Conservation (phyloP, 2,113 vertebrate species). For the Thamnophis sirtalis region DNA sequence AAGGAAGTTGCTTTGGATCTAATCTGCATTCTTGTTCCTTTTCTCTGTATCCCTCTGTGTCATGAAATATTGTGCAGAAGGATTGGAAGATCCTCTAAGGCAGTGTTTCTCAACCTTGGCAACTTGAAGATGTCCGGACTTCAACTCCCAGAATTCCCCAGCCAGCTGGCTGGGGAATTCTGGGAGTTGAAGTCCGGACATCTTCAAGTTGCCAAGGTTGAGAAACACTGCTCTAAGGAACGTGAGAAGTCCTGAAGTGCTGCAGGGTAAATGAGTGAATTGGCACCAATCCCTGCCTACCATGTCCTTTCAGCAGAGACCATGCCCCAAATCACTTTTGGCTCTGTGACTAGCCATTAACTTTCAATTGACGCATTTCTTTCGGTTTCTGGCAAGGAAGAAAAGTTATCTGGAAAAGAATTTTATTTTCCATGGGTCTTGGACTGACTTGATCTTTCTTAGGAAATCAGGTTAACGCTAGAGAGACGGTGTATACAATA, state of each 20-base stretch:
- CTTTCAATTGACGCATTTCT: neutral
- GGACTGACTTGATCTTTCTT: neutral
- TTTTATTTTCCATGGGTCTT: neutral
- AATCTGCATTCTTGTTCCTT: neutral
- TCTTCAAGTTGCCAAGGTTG: too few species aligned
- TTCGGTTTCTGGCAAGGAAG: neutral
- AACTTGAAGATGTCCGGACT: too few species aligned
- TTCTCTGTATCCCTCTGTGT: neutral
- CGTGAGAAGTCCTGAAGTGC: neutral
- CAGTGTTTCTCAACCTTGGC: too few species aligned
- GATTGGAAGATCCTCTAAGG: neutral
- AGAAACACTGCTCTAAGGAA: neutral
- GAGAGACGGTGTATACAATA: neutral
- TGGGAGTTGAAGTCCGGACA: too few species aligned
- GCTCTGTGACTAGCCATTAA: neutral
- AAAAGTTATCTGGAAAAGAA: neutral
- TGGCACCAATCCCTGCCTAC: too few species aligned
- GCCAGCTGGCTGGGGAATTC: too few species aligned
- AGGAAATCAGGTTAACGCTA: neutral
- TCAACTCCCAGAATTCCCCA: too few species aligned
- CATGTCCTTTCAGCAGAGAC: neutral
- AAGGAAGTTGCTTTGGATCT: neutral
- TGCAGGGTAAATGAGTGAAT: neutral
- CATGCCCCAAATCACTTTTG: neutral
- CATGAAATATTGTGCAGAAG: neutral